These are phyloP conservation scores for Cheilosia grossa DNA, from an alignment of 2,888 invertebrate genomes.

Conservation along the genomic window DNA sequence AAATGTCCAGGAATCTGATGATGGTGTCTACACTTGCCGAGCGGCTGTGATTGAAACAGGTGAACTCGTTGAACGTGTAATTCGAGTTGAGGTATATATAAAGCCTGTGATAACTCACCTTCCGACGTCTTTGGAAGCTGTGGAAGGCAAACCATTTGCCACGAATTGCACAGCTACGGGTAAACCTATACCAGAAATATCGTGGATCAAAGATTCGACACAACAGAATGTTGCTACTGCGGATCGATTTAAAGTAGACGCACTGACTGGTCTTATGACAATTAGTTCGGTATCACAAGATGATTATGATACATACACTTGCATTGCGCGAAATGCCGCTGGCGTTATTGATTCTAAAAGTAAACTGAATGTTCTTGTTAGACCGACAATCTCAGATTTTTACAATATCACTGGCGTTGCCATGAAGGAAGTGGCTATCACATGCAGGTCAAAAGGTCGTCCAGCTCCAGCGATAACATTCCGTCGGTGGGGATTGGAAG, in stretches of 20 bases:
- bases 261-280: conserved; percentile 88
- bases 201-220: conserved; percentile 91
- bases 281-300: conserved; percentile 90
- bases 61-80: conserved; percentile 89
- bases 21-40: conserved; percentile 93
- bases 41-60: conserved; percentile 93
- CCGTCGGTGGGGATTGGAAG: conserved; percentile 88
- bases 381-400: conserved; percentile 91
- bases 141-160: conserved; percentile 91
- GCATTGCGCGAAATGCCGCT: conserved; percentile 91
- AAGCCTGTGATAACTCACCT: conserved; percentile 89
- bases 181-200: conserved; percentile 92
- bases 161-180: conserved; percentile 91
- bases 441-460: conserved; percentile 91
- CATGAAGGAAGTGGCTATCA: conserved; percentile 86
- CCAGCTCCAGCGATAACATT: conserved; percentile 92
- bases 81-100: conserved; percentile 91
- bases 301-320: conserved; percentile 92
- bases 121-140: conserved; percentile 86
- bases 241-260: conserved; percentile 86
- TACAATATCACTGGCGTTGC: conserved; percentile 88
- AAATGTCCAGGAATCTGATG: conserved; percentile 91
- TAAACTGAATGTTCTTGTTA: conserved; percentile 89
- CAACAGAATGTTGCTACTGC: conserved; percentile 89
- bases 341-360: conserved; percentile 88